Conservation (phyloP, 2,113 vertebrate genomes). For the Crotalus horridus region DNA sequence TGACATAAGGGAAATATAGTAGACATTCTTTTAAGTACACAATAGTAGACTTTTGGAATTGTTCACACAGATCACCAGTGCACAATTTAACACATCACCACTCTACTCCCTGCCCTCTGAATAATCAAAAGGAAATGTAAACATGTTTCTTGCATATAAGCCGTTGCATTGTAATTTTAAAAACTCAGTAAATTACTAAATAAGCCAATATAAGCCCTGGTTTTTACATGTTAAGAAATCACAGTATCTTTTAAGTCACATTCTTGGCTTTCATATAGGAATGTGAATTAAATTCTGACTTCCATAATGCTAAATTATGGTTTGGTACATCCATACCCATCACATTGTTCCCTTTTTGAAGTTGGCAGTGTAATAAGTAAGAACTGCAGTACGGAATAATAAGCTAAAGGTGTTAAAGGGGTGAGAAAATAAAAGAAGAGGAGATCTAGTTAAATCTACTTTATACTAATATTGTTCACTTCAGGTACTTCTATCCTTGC, state of each 20-base stretch:
- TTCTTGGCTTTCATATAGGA: neutral
- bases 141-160: neutral
- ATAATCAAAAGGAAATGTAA: neutral
- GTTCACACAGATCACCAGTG: neutral
- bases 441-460: neutral
- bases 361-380: neutral
- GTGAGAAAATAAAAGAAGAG: neutral
- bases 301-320: neutral
- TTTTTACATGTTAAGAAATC: neutral
- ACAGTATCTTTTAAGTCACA: neutral
- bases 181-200: neutral
- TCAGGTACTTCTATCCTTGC: neutral
- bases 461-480: neutral
- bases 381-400: neutral
- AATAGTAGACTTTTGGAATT: neutral
- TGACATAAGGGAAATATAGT: neutral
- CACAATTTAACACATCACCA: neutral
- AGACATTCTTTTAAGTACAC: neutral
- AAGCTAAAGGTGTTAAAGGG: neutral
- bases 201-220: neutral
- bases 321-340: neutral
- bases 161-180: neutral
- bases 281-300: neutral
- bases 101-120: neutral
- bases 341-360: neutral